A percentile compares a stretch with the other conserved stretches of the same genome.
Evolutionary conservation across 2,113 vertebrate genomes (phyloP).

Genomic region (Lophius piscatorius): DNA sequence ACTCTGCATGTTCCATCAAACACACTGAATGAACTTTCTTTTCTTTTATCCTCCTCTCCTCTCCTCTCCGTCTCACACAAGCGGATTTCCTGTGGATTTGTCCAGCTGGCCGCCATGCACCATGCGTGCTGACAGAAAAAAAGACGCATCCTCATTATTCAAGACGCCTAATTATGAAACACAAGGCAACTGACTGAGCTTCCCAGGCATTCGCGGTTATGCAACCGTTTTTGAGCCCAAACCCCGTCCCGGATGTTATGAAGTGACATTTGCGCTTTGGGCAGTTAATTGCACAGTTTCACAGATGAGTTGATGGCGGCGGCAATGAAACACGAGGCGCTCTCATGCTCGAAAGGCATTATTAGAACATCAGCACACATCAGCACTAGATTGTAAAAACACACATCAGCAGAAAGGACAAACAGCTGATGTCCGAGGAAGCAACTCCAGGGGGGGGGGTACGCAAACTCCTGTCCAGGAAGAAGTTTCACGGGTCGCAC

Average conservation of each 20-base stretch:
- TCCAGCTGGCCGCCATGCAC: conserved; percentile 18
- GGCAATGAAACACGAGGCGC: conserved; percentile 34
- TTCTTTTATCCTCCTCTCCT: not conserved
- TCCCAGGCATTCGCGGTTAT: conserved; percentile 44
- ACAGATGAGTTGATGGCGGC: conserved; percentile 62
- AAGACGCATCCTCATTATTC: conserved; percentile 46
- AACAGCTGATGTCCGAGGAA: conserved; percentile 5
- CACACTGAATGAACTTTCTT: not conserved
- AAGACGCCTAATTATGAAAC: conserved; percentile 46
- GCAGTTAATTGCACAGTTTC: conserved; percentile 65
- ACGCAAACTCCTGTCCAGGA: too few relatives aligned
- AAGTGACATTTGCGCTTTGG: conserved; percentile 49
- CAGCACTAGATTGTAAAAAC: conserved; percentile 1
- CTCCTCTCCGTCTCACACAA: not conserved
- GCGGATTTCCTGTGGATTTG: conserved; percentile 28
- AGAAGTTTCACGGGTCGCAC: conserved; percentile 13
- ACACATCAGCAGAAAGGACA: not conserved
- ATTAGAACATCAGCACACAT: conserved; percentile 4
- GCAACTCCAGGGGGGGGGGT: not conserved
- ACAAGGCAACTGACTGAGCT: conserved; percentile 38
- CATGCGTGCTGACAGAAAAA: conserved; percentile 31
- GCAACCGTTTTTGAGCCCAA: conserved; percentile 59
- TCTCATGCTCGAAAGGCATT: conserved; percentile 40
- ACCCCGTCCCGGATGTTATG: conserved; percentile 59
- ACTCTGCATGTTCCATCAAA: conserved; percentile 36